Base-by-base conservation (phyloP, 2,113 vertebrate genomes). In the Procapra przewalskii region DNA sequence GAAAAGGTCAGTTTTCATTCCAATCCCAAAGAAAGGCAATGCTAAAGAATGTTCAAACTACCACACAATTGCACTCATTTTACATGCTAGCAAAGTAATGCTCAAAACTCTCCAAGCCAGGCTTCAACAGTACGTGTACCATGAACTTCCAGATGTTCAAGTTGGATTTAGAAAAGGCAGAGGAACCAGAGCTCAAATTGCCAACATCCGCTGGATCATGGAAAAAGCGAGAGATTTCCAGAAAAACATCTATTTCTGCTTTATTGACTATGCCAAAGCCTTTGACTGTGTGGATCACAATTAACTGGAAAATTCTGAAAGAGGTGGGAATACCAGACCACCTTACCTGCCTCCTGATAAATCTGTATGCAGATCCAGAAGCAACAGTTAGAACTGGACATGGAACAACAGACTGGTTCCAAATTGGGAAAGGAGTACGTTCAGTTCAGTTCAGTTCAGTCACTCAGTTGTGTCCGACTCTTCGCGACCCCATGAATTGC, bases 151-250 rank as follows among this genome's bases (percentile, higher is more conserved):
- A 64, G 31, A 64, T 64, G 62, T 64, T 64, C 7, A 64, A 64
- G 7, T 1, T n/a, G 15, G 62, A 64, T 64, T 64, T 64, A n/a
- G 62, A 64, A 64, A 64, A 64, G 14, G 15, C 62, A 64, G 62
- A 64, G 7, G 62, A 64, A 64, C 31, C 62, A 64, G 31, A 64
- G 15, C 4, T n/a, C 7, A 4, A 64, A n/a, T 64, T 64, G 31
- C 31, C 7, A 64, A 64, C 31, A 64, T 64, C 31, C 0, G 0
- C 1, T n/a, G 15, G 31, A 64, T 64, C 31, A 64, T 64, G 9
- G 7, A n/a, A 64, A 7, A 64, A n/a, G 8, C 31, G 31, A 62
- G 31, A n/a, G 31, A n/a, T 2, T n/a, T 64, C 62, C 31, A n/a
- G 62, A n/a, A n/a, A 64, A 17, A n/a, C 31, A n/a, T 64, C 15